Evolutionary conservation across 2,888 invertebrate species (phyloP), one percentile per base, ranked within the genome.

Genomic region (Busseola fusca): DNA sequence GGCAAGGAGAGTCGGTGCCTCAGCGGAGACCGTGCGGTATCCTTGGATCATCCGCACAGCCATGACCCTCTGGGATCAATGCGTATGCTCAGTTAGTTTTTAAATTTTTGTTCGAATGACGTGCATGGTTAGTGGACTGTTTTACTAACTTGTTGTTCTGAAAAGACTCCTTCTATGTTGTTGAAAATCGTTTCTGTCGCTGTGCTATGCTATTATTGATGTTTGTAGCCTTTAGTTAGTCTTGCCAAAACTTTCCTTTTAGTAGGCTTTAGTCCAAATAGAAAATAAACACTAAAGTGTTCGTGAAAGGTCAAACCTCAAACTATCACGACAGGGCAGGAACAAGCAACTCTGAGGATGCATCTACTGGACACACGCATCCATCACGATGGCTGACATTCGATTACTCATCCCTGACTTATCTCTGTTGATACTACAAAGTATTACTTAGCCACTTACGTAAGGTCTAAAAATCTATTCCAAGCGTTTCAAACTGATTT

Each of bases 341-440:
- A 60, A 59, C 59, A 62, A 78, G 74, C 64, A 74, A 57, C 50
- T 16, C 25, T 30, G 50, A 34, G 52, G 50, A 57, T 77, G 64
- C 80, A 74, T 45, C 59, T 10, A 34, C 45, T 42, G 25, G n/a
- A 25, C 45, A 64, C 45, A 30, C n/a, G 56, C 64, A 77, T 77
- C 80, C 69, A 80, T 77, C 75, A 77, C 6, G 6, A 40, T 21
- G 60, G 21, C 25, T 68, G 76, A 69, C 75, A 74, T 56, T 60
- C 64, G 45, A 67, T 80, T 37, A 64, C 80, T 80, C 75, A 80
- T 45, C 60, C 34, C 30, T 62, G 76, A 79, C 64, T 64, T 57
- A 64, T 52, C 60, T 16, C 16, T 80, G 64, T 77, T 74, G 45
- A 60, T 54, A 74, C 52, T 48, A 60, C 50, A 45, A 69, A 60